Conservation (phyloP, 2,797 vertebrate genomes). For the Halcyon smyrnensis region DNA sequence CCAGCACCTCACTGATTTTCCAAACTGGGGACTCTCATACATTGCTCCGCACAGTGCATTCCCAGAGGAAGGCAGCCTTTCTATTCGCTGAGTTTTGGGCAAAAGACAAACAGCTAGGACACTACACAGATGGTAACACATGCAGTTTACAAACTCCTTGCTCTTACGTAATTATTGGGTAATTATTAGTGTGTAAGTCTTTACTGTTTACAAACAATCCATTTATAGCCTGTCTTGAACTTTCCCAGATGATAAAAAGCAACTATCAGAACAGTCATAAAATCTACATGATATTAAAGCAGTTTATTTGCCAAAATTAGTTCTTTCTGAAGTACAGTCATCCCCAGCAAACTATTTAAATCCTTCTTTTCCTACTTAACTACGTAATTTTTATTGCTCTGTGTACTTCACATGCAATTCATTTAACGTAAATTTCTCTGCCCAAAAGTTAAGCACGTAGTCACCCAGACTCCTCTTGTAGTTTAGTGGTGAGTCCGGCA, state of each 20-base stretch:
- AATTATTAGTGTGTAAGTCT: not conserved
- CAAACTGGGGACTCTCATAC: not conserved
- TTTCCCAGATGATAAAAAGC: not conserved
- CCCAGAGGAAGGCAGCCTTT: not conserved
- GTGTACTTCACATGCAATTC: not conserved
- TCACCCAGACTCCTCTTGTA: not conserved
- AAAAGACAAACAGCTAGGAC: not conserved
- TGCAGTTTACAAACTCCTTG: not conserved
- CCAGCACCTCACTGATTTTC: not conserved
- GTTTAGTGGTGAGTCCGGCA: not conserved
- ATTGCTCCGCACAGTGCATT: not conserved
- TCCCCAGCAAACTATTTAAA: not conserved
- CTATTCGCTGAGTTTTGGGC: not conserved
- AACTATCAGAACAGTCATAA: not conserved
- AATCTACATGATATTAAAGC: not conserved
- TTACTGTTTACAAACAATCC: not conserved
- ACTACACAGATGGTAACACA: not conserved
- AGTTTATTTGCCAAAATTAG: not conserved
- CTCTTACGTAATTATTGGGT: not conserved
- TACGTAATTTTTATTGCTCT: not conserved
- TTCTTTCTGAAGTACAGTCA: slow-evolving; percentile 17
- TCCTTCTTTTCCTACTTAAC: not conserved
- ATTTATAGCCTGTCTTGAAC: not conserved
- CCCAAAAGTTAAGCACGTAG: not conserved
- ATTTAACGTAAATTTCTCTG: not conserved